These are phyloP conservation scores for Chelmon rostratus DNA, from an alignment of 2,797 vertebrate genomes.

Conservation along the genomic window DNA sequence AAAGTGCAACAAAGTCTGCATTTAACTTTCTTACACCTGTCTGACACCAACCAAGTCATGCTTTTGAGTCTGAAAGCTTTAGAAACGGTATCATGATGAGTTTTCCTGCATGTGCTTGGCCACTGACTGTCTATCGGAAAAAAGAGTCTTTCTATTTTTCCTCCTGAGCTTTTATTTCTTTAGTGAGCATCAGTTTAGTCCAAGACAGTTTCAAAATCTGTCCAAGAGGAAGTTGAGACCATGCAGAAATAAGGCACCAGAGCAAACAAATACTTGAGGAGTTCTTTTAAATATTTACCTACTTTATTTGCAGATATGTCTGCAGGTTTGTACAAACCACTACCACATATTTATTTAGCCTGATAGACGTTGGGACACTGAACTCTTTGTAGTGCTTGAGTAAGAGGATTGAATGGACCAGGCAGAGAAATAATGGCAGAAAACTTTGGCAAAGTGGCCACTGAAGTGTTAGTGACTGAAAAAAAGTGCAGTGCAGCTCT, in stretches of 20 bases:
- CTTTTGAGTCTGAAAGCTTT: constrained; percentile 2
- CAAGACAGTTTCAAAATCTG: neutral
- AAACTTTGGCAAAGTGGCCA: neutral
- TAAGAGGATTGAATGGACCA: no score
- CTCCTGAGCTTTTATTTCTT: neutral
- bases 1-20: neutral
- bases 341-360: neutral
- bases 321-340: neutral
- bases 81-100: constrained; percentile 11
- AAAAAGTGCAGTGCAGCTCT: no score
- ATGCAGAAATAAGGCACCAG: neutral
- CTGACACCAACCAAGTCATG: neutral
- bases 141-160: neutral
- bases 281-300: constrained; percentile 2
- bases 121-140: neutral
- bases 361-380: neutral
- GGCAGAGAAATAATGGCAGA: neutral
- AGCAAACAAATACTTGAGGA: neutral
- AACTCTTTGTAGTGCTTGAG: neutral
- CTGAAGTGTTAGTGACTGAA: no score
- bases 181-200: neutral
- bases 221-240: neutral
- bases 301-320: neutral
- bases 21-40: neutral
- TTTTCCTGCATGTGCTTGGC: constrained; percentile 31